A percentile compares a stretch with the other conserved stretches of the same genome.
Evolutionary conservation across 2,797 vertebrate species (phyloP).

Genomic region (Leptatherina wallacei): DNA sequence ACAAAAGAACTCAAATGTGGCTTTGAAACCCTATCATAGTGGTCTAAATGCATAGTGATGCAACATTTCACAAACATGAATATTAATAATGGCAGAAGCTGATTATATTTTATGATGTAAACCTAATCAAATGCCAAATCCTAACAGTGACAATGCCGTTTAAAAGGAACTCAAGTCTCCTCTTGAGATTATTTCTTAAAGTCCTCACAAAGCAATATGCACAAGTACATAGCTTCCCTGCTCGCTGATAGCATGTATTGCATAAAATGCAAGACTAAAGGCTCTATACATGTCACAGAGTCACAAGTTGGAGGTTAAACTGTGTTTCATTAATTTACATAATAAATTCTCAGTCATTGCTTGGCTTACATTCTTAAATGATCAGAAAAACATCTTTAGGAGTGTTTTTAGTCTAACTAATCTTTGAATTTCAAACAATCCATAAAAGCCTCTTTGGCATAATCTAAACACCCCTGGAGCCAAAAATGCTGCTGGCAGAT

Average conservation of each 20-base stretch:
- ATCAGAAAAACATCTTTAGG: slow-evolving; percentile 1
- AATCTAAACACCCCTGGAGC: slow-evolving; percentile 12
- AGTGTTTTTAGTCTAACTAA: not conserved
- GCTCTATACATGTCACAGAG: not conserved
- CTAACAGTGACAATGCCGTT: no score
- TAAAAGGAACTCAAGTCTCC: not conserved
- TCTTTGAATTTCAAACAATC: slow-evolving; percentile 12
- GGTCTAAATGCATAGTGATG: not conserved
- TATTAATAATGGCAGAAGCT: not conserved
- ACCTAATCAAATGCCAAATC: no score
- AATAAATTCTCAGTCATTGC: not conserved
- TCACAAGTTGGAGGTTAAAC: not conserved
- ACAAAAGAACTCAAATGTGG: no score
- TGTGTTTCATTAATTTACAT: not conserved
- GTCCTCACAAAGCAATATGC: no score
- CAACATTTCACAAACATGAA: not conserved
- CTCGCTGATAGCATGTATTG: not conserved
- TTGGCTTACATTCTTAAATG: not conserved
- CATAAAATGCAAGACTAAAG: not conserved
- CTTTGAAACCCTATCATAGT: not conserved
- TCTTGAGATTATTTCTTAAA: not conserved
- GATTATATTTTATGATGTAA: no score
- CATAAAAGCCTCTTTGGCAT: slow-evolving; percentile 6
- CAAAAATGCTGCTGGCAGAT: slow-evolving; percentile 4
- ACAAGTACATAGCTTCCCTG: not conserved